Conservation (phyloP, 2,888 invertebrate species). For the Chorisops tibialis region DNA sequence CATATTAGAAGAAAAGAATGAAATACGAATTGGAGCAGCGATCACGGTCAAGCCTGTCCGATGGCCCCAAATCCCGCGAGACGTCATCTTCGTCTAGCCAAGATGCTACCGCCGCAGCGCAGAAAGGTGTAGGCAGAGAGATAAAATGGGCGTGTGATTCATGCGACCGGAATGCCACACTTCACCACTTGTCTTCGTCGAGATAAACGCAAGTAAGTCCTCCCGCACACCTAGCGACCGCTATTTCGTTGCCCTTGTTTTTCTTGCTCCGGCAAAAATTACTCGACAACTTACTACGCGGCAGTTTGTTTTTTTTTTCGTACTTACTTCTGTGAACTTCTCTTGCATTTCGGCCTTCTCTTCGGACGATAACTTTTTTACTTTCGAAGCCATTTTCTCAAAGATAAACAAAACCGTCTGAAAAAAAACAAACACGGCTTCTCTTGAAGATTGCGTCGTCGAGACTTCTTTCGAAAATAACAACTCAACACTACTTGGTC, state of each 20-base stretch:
- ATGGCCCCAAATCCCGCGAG: too few species aligned
- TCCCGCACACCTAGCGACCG: constrained; percentile 3
- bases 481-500: neutral
- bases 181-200: neutral
- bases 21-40: too few species aligned
- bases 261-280: too few species aligned
- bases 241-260: too few species aligned
- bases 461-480: too few species aligned
- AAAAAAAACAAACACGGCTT: too few species aligned
- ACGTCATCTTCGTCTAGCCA: too few species aligned
- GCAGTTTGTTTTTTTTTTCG: neutral
- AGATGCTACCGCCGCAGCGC: neutral
- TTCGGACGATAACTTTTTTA: constrained; percentile 55
- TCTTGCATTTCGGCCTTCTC: constrained; percentile 73
- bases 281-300: neutral
- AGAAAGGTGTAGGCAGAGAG: constrained; percentile 5
- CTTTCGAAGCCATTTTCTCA: constrained; percentile 39
- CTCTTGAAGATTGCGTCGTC: too few species aligned
- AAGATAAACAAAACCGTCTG: too few species aligned
- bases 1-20: too few species aligned
- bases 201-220: constrained; percentile 22
- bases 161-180: constrained; percentile 36
- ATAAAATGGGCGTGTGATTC: constrained; percentile 36
- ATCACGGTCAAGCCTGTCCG: too few species aligned
- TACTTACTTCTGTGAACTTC: constrained; percentile 70